Percentiles rank a stretch among this genome's conserved stretches.
Evolutionary conservation across 2,797 vertebrate species (phyloP).

Genomic region (Anisognathus igniventris): DNA sequence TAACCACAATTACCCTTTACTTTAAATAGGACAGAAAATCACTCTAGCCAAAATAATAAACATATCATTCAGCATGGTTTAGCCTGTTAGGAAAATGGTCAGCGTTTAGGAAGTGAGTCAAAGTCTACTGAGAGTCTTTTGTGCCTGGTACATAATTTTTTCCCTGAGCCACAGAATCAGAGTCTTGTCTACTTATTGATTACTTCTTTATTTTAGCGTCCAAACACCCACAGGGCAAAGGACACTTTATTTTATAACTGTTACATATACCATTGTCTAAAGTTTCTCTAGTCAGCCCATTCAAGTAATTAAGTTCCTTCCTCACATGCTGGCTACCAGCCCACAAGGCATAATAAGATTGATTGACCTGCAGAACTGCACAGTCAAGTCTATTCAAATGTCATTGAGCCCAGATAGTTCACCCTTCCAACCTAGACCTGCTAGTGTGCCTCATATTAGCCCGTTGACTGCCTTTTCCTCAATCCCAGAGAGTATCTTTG

Average conservation of each 20-base stretch:
- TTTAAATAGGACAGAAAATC: conserved; percentile 6
- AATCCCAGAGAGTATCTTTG: neutral
- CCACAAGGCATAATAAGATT: neutral
- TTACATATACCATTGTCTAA: neutral
- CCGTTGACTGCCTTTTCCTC: neutral
- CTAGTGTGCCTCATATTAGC: neutral
- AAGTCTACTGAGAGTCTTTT: neutral
- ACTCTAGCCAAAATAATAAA: neutral
- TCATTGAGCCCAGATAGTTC: neutral
- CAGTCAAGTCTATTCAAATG: neutral
- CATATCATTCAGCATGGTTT: neutral
- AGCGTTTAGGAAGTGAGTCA: neutral
- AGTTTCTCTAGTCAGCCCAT: neutral
- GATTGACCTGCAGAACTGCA: neutral
- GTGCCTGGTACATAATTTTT: neutral
- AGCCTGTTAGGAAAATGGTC: neutral
- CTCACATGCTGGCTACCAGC: neutral
- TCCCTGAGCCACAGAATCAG: neutral
- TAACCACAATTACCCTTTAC: neutral
- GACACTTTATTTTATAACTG: neutral
- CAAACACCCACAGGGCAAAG: neutral
- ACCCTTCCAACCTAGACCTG: neutral
- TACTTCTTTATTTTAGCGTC: neutral
- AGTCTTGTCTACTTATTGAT: neutral
- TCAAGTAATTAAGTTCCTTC: neutral